Evolutionary conservation across 2,113 vertebrate genomes (phyloP), one percentile per base, ranked within the genome.

Genomic region (Channa maculata): DNA sequence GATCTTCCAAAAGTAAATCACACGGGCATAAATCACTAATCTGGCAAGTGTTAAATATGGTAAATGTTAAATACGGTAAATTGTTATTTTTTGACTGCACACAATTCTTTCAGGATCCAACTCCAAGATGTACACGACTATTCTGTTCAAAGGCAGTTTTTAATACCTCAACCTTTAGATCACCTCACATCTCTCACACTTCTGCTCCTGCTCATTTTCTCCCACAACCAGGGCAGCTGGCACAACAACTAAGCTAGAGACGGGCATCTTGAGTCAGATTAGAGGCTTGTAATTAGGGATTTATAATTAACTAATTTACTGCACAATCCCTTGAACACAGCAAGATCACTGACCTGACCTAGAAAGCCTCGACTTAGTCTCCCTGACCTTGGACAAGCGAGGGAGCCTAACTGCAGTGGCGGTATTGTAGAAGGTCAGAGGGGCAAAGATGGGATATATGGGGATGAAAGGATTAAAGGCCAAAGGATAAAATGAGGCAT

Each of bases 231-330:
- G 75, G 86, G 82, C 91, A 85, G 75, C 77, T 92, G 91, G 87
- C 46, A 63, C 65, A 65, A 90, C 85, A 80, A 68, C 82, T 93
- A 93, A 95, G 87, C 91, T 55, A 90, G 91, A 92, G 92, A 89
- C 89, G 66, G 88, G 90, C 81, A 90, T 77, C 91, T 71, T 76
- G 77, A 91, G 80, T 92, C 91, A 93, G 94, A 95, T 95, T 94
- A 95, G 87, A 80, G 86, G 57, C 66, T 77, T 89, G 87, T 93
- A 95, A 95, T 95, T 94, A 93, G 90, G 92, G 94, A 94, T 94
- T 94, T 94, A 83, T 92, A 94, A 95, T 96, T 93, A 95, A 93
- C 92, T 93, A 92, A 96, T 95, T 96, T 94, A 91, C 91, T 91
- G 69, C 34, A 65, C 92, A 93, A 94, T 93, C 90, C 88, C 87